Base-by-base conservation (phyloP, 53 echinoderm and acorn worm species). In the Paelopatides confundens region DNA sequence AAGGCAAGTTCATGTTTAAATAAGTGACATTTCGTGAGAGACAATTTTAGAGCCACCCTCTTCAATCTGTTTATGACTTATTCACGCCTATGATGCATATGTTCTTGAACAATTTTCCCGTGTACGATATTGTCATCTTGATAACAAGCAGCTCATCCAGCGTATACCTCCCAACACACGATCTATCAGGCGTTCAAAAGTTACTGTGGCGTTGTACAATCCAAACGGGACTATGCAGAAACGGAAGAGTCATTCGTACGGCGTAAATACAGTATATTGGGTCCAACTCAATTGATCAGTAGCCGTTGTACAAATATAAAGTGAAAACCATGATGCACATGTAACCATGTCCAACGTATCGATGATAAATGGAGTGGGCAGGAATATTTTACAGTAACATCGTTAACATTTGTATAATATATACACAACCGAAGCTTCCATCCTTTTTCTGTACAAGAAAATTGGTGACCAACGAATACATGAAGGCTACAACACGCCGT, bases 91-190 rank as follows among this genome's bases (percentile, higher is more conserved):
- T n/a, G 5, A 0, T 0, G n/a, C 0, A 31, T 1, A 23, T 77
- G 77, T 11, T 48, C 49, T 47, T 28, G 27, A 47, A 48, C n/a
- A 0, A 5, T 77, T 29, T 4, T 1, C 5, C 28, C 51, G 28
- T 47, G 50, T 0, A 77, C 31, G 2, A 77, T 77, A 1, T 48
- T 49, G 49, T 77, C 77, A 50, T 77, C 77, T 2, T 48, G 48
- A 27, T 77, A 77, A 77, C 77, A 3, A 77, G 77, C 51, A 77
- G 29, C 51, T 77, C 28, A 48, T 49, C 77, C 77, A 77, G 7
- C 28, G 21, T 0, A 77, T 0, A 1, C 77, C 77, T 18, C 77
- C 77, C 0, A 77, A 29, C 0, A 77, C 77, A 28, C 6, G 27
- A 40, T 77, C 77, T 49, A 77, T 77, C 0, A 77, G 50, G 10